Base-by-base conservation (phyloP, 1,140 invertebrate genomes). In the Drosophila pseudoobscura region DNA sequence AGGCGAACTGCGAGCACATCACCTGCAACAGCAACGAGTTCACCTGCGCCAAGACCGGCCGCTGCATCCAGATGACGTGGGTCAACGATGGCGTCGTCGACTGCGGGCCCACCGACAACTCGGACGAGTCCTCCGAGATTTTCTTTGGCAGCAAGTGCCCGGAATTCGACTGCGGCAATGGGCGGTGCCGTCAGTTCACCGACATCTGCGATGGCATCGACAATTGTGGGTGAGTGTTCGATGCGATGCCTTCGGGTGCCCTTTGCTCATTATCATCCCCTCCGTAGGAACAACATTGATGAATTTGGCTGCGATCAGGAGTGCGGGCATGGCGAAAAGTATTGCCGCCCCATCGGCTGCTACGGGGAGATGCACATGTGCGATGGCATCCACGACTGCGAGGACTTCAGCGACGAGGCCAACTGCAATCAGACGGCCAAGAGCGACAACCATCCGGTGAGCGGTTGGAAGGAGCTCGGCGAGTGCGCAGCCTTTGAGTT, bases 311-410 rank as follows among this genome's bases (percentile, higher is more conserved):
- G 92, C 73, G 77, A 90, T 54, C 72, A 68, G 8, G 82, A 91
- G 26, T 91, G 90, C 4, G 83, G 80, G 0, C 53, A 90, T 66
- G 79, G 78, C 46, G 91, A 92, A 53, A 94, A 77, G 94, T 95
- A 93, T 93, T 95, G 89, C 94, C 95, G 87, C 77, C 93, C 57
- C 94, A 93, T 94, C 45, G 94, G 94, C 26, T 97, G 96, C 76
- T 95, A 96, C 43, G 93, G 94, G 0, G 92, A 93, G 45, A 94
- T 95, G 50, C 75, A 84, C 22, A 91, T 96, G 8, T 97, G 96
- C 84, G 95, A 97, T 89, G 94, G 95, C 1, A 90, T 94, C 1
- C 94, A 95, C 69, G 95, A 97, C 73, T 97, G 96, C 83, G 94
- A 94, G 1, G 96, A 97, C 90, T 94, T 94, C 6, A 94, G 93